Evolutionary conservation across 2,888 invertebrate genomes (phyloP).

Genomic region (Caenorhabditis macrosperma): DNA sequence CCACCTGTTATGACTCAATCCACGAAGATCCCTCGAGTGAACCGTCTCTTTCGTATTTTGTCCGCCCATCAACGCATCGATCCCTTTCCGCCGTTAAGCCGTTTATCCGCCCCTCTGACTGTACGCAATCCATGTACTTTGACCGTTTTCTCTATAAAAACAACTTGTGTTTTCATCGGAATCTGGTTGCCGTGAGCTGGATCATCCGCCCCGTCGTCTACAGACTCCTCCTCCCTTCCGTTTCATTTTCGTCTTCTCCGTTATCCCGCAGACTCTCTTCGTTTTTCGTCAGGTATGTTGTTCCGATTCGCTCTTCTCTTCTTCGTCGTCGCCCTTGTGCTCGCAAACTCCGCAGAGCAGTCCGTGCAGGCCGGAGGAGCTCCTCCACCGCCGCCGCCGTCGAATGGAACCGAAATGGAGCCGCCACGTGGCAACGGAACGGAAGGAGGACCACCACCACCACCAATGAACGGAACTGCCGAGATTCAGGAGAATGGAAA

Average conservation of each 20-base stretch:
- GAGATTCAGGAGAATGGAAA: slow-evolving; percentile 34
- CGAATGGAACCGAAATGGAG: slow-evolving; percentile 27
- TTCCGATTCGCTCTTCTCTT: slow-evolving; percentile 22
- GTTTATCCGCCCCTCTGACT: slow-evolving; percentile 14
- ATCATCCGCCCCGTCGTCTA: not conserved
- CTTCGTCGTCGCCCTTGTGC: slow-evolving; percentile 2
- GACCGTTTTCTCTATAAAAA: slow-evolving; percentile 19
- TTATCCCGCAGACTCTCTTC: not conserved
- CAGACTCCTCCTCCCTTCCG: not conserved
- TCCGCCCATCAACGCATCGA: not conserved
- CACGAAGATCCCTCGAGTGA: not conserved
- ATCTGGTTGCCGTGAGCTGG: slow-evolving; percentile 12
- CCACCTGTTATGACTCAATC: no score
- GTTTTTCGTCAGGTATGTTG: slow-evolving; percentile 11
- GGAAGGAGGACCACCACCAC: slow-evolving; percentile 12
- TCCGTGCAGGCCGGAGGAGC: not conserved
- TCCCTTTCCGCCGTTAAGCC: not conserved
- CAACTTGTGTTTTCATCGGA: not conserved
- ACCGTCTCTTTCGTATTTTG: not conserved
- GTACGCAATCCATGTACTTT: slow-evolving; percentile 40
- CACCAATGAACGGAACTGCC: slow-evolving; percentile 36
- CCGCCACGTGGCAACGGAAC: slow-evolving; percentile 32
- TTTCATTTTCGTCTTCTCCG: not conserved
- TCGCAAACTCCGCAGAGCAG: not conserved
- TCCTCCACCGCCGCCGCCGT: slow-evolving; percentile 22